Conservation (phyloP, 53 echinoderm and acorn worm genomes). For the Arbacia lixula region DNA sequence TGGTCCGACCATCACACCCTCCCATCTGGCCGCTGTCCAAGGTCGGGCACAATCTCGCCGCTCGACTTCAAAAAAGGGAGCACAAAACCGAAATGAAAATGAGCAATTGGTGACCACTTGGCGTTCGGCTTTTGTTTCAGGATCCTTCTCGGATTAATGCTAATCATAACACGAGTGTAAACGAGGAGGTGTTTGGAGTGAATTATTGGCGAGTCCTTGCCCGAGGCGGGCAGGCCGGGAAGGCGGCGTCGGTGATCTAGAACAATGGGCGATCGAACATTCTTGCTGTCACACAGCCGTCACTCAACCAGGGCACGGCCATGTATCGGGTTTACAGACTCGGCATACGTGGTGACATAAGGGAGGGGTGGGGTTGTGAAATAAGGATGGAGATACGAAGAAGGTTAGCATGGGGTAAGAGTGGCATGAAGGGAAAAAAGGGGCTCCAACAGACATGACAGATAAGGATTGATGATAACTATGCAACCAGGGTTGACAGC, state of each 20-base stretch:
- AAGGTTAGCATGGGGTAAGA: too few species aligned
- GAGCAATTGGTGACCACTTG: conserved; percentile 48
- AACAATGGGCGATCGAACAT: conserved; percentile 57
- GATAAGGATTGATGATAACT: too few species aligned
- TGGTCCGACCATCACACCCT: conserved; percentile 33
- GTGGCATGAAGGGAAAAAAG: too few species aligned
- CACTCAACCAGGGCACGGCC: conserved; percentile 30
- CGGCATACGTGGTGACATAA: too few species aligned
- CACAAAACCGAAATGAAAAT: background rate
- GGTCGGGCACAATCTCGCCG: background rate
- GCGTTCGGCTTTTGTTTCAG: conserved; percentile 49
- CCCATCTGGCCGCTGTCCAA: conserved; percentile 27
- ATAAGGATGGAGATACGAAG: too few species aligned
- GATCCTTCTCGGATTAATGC: conserved; percentile 43
- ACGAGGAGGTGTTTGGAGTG: conserved; percentile 54
- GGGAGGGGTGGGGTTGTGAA: too few species aligned
- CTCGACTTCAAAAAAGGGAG: background rate
- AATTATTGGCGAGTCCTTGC: conserved; percentile 52
- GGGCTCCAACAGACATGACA: too few species aligned
- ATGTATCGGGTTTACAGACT: conserved; percentile 46
- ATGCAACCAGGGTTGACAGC: too few species aligned
- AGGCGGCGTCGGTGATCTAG: conserved; percentile 20
- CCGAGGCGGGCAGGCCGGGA: background rate
- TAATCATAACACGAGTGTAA: conserved; percentile 43
- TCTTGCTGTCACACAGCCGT: conserved; percentile 42